phyloP scores from a whole-genome alignment of 2,888 invertebrate species.

The Pristionchus fissidentatus region DNA sequence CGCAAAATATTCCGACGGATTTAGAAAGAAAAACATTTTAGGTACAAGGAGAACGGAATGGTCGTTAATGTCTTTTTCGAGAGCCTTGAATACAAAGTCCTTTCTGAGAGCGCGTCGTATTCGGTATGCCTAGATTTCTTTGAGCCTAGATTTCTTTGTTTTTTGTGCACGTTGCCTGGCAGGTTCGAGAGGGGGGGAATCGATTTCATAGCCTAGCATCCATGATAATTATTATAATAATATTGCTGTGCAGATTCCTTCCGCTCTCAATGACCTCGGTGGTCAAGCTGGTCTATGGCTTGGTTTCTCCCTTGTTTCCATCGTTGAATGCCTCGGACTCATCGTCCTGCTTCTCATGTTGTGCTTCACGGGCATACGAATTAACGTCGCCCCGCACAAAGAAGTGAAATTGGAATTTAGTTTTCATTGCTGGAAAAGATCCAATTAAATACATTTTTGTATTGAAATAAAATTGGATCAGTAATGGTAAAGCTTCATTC shows the following conservation, averaged over 20 bases:
- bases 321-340: constrained; percentile 40
- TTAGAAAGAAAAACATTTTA: not conserved
- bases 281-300: constrained; percentile 47
- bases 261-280: constrained; percentile 37
- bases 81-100: constrained; percentile 35
- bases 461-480: no score
- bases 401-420: no score
- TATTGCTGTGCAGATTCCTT: not conserved
- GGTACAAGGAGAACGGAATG: constrained; percentile 47
- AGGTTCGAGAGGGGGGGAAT: no score
- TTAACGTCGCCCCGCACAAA: not conserved
- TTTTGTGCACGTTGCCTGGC: no score
- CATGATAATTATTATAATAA: not conserved
- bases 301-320: constrained; percentile 42
- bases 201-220: no score
- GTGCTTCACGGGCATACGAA: not conserved
- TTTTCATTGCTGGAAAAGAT: no score
- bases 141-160: no score
- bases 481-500: no score
- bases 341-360: not conserved
- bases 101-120: constrained; percentile 23
- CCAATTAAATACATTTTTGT: no score
- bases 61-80: constrained; percentile 45
- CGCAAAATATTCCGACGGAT: not conserved
- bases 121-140: no score